These are phyloP conservation scores for Chromis chromis DNA, from an alignment of 2,797 vertebrate genomes.

Conservation along the genomic window DNA sequence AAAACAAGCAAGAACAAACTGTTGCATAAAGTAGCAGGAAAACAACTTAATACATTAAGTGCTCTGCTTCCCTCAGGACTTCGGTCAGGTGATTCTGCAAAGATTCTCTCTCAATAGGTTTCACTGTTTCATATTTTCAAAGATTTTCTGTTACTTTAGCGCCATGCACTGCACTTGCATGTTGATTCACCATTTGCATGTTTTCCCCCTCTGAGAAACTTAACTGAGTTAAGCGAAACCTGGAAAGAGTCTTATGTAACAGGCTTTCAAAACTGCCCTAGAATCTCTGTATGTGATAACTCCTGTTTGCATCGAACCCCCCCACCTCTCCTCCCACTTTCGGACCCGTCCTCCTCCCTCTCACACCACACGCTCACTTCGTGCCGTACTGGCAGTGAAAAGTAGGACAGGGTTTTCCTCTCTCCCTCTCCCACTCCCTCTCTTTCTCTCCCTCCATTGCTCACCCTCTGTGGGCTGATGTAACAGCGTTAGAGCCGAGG, in stretches of 20 bases:
- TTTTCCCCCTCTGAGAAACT: constrained; percentile 43
- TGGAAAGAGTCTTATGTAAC: constrained; percentile 81
- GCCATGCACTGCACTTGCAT: not conserved
- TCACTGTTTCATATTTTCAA: constrained; percentile 14
- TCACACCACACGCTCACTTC: constrained; percentile 67
- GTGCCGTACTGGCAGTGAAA: constrained; percentile 78
- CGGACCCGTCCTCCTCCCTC: constrained; percentile 44
- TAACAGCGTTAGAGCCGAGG: constrained; percentile 74
- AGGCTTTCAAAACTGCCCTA: constrained; percentile 73
- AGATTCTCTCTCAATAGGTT: constrained; percentile 27
- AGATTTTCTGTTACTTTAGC: constrained; percentile 11
- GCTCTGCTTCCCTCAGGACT: constrained; percentile 23
- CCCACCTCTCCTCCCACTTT: constrained; percentile 28
- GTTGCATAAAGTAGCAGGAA: constrained; percentile 61
- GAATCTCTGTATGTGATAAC: constrained; percentile 69
- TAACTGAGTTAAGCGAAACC: constrained; percentile 70
- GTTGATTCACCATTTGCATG: constrained; percentile 20
- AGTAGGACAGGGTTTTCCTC: constrained; percentile 85
- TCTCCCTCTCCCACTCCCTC: constrained; percentile 38
- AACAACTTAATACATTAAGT: constrained; percentile 52
- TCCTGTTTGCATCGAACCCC: constrained; percentile 39
- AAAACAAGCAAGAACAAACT: constrained; percentile 56
- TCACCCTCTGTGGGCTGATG: constrained; percentile 74
- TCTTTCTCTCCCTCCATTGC: constrained; percentile 30
- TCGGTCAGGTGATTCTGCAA: constrained; percentile 39